A percentile compares a stretch with the other conserved stretches of the same genome.
These are phyloP conservation scores for Lysandra coridon DNA, from an alignment of 2,888 invertebrate genomes.

Conservation along the genomic window DNA sequence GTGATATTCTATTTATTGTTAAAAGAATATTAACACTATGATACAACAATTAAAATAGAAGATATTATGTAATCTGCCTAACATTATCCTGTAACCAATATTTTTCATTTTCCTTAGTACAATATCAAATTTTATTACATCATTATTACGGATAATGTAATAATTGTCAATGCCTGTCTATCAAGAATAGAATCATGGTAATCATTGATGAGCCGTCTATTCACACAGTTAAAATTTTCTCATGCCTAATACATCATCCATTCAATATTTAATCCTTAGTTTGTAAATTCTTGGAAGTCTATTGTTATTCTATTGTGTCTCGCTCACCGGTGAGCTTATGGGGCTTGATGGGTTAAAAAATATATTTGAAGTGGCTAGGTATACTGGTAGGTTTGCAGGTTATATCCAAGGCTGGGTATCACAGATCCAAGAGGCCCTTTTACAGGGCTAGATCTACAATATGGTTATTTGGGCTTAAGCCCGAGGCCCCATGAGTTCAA, in stretches of 20 bases:
- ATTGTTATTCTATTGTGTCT: no score
- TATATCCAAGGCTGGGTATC: no score
- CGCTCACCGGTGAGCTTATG: no score
- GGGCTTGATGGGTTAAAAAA: no score
- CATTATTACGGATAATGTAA: neutral
- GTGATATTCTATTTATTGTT: neutral
- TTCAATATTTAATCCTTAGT: no score
- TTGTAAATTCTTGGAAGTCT: no score
- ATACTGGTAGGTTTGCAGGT: no score
- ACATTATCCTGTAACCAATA: neutral
- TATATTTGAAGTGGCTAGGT: no score
- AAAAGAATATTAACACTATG: neutral
- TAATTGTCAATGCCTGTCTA: neutral
- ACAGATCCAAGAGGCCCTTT: neutral
- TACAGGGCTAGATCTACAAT: no score
- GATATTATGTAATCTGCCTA: neutral
- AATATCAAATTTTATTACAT: neutral
- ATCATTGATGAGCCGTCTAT: neutral
- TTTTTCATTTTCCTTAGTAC: neutral
- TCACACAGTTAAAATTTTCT: neutral
- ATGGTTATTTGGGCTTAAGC: no score
- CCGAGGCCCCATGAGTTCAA: no score
- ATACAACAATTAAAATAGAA: neutral
- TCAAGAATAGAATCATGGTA: neutral
- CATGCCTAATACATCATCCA: neutral